Conservation (phyloP, 2,888 invertebrate species). For the Cactoblastis cactorum region DNA sequence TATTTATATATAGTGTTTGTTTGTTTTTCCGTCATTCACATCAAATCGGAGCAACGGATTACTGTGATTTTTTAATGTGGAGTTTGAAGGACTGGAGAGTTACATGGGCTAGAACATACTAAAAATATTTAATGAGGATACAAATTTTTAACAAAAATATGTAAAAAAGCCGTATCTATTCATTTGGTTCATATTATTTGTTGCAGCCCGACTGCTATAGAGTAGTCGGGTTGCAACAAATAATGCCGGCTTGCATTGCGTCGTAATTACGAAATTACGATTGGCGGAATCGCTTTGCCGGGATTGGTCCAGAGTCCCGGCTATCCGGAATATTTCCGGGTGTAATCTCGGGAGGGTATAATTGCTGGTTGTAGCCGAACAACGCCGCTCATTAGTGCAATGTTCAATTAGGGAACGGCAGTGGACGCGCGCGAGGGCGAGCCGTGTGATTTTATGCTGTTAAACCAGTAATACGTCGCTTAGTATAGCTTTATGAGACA, state of each 20-base stretch:
- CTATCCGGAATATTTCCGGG: conserved; percentile 55
- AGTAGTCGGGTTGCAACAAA: not conserved
- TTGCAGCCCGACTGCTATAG: too few species aligned
- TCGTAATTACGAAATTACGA: conserved; percentile 31
- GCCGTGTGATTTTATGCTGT: conserved; percentile 11
- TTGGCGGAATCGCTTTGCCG: conserved; percentile 40
- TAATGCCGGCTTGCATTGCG: conserved; percentile 10
- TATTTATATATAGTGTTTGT: too few species aligned
- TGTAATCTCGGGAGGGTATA: conserved; percentile 66
- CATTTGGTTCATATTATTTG: too few species aligned
- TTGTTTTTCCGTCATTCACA: too few species aligned
- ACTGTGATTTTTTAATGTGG: too few species aligned
- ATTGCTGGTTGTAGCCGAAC: conserved; percentile 71
- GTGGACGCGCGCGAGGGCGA: conserved; percentile 40
- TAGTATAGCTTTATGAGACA: not conserved
- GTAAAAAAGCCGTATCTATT: too few species aligned
- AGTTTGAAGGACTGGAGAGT: too few species aligned
- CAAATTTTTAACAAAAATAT: too few species aligned
- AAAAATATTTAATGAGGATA: too few species aligned
- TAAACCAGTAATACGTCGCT: not conserved
- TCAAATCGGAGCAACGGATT: too few species aligned
- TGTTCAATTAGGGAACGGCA: conserved; percentile 70
- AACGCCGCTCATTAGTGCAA: conserved; percentile 75
- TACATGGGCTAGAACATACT: too few species aligned
- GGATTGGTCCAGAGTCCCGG: conserved; percentile 9